Percentiles rank a stretch among this genome's conserved stretches.
Conservation (phyloP, 2,888 invertebrate genomes). For the Ptychoptera albimana region DNA sequence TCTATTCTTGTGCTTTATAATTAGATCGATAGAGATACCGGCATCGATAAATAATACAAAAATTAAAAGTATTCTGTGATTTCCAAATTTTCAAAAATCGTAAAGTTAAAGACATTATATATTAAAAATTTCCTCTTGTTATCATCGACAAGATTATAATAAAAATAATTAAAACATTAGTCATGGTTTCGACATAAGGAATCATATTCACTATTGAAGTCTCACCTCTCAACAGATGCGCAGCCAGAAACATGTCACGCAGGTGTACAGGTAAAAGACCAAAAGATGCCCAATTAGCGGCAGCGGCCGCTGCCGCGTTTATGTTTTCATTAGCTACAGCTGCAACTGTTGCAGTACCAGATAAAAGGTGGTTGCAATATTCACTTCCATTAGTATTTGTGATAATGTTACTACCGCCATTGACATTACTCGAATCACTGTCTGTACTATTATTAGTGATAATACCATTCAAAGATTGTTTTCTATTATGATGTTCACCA, state of each 20-base stretch:
- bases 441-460: conserved; percentile 4
- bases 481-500: conserved; percentile 9
- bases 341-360: conserved; percentile 23
- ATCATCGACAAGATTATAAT: too few relatives aligned
- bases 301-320: conserved; percentile 12
- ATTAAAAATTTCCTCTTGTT: too few relatives aligned
- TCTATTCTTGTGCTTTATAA: too few relatives aligned
- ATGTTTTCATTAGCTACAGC: conserved; percentile 20
- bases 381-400: too few relatives aligned
- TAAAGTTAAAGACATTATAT: too few relatives aligned
- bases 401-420: too few relatives aligned
- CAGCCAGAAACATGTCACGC: conserved; percentile 46
- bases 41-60: too few relatives aligned
- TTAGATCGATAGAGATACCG: too few relatives aligned
- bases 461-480: conserved; percentile 5
- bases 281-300: conserved; percentile 29
- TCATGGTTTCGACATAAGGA: too few relatives aligned
- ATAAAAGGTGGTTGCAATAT: conserved; percentile 14
- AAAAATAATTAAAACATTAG: too few relatives aligned
- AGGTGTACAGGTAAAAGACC: conserved; percentile 39
- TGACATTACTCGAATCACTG: neutral
- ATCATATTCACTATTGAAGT: neutral
- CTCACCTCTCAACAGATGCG: conserved; percentile 47
- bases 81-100: too few relatives aligned
- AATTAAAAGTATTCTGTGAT: too few relatives aligned